These are phyloP conservation scores for Pollenia griseotomentosa DNA, from an alignment of 2,888 invertebrate genomes.

Conservation along the genomic window DNA sequence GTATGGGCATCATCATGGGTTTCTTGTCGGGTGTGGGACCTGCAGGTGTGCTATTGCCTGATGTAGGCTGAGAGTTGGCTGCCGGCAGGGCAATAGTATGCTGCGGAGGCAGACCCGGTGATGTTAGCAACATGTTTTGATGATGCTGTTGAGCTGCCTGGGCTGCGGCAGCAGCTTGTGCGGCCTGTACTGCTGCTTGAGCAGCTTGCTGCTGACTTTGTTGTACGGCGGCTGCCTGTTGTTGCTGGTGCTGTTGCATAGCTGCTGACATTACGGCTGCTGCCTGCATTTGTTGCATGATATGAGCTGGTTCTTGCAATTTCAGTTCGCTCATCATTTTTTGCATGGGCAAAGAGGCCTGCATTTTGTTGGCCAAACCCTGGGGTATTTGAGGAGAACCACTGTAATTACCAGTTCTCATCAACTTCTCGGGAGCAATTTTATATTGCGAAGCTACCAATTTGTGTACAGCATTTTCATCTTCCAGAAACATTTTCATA, in stretches of 20 bases:
- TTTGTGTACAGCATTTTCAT: slow-evolving; percentile 97
- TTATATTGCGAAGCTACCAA: slow-evolving; percentile 98
- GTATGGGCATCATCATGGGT: slow-evolving; percentile 86
- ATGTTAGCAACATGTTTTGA: slow-evolving; percentile 88
- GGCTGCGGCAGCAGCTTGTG: slow-evolving; percentile 85
- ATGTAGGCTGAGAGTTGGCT: slow-evolving; percentile 73
- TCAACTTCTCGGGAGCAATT: slow-evolving; percentile 98
- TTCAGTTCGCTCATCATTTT: slow-evolving; percentile 92
- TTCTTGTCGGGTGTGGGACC: slow-evolving; percentile 82
- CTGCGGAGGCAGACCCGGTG: slow-evolving; percentile 91
- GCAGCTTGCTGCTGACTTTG: slow-evolving; percentile 86
- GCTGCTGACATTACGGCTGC: slow-evolving; percentile 84
- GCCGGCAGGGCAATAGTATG: slow-evolving; percentile 89
- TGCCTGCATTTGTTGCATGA: slow-evolving; percentile 86
- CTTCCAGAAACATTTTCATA: slow-evolving; percentile 99
- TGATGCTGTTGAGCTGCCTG: slow-evolving; percentile 83
- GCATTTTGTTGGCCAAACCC: slow-evolving; percentile 89
- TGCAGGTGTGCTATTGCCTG: slow-evolving; percentile 63
- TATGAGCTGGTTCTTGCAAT: slow-evolving; percentile 88
- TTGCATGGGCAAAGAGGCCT: slow-evolving; percentile 87
- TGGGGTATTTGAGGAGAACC: slow-evolving; percentile 90
- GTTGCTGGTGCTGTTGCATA: slow-evolving; percentile 83
- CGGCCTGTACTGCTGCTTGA: slow-evolving; percentile 85
- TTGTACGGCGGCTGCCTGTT: slow-evolving; percentile 76
- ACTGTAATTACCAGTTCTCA: slow-evolving; percentile 97